Evolutionary conservation across 1,140 invertebrate species (phyloP).

Genomic region (Papilio aristodemus): DNA sequence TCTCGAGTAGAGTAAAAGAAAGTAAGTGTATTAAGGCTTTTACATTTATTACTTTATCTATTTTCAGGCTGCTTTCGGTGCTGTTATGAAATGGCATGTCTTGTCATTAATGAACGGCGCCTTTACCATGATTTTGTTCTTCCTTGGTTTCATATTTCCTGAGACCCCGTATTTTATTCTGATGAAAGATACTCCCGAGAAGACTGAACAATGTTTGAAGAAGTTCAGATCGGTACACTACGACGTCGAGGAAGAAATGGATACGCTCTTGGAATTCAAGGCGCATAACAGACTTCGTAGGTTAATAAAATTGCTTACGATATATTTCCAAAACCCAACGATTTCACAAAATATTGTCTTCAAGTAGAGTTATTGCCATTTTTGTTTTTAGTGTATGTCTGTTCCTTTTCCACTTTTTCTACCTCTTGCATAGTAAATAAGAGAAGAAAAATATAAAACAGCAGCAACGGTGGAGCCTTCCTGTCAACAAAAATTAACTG

Average conservation of each 20-base stretch:
- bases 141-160: constrained; percentile 45
- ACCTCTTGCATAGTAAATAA: no score
- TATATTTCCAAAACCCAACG: constrained; percentile 1
- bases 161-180: constrained; percentile 63
- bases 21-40: no score
- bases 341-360: background rate
- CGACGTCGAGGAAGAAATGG: constrained; percentile 49
- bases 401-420: no score
- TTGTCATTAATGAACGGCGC: constrained; percentile 43
- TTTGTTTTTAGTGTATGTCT: no score
- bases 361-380: no score
- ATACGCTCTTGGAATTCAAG: constrained; percentile 51
- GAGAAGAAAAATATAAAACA: no score
- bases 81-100: constrained; percentile 44
- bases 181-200: constrained; percentile 38
- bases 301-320: constrained; percentile 42
- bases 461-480: background rate
- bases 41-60: background rate
- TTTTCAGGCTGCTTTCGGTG: constrained; percentile 54
- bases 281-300: constrained; percentile 52
- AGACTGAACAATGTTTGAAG: constrained; percentile 40
- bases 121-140: constrained; percentile 40
- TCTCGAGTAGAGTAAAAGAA: no score
- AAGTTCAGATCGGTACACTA: constrained; percentile 45
- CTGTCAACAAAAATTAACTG: background rate